These are phyloP conservation scores for Stylophora pistillata DNA, from an alignment of 64 coral and sea anemone species.

Conservation along the genomic window DNA sequence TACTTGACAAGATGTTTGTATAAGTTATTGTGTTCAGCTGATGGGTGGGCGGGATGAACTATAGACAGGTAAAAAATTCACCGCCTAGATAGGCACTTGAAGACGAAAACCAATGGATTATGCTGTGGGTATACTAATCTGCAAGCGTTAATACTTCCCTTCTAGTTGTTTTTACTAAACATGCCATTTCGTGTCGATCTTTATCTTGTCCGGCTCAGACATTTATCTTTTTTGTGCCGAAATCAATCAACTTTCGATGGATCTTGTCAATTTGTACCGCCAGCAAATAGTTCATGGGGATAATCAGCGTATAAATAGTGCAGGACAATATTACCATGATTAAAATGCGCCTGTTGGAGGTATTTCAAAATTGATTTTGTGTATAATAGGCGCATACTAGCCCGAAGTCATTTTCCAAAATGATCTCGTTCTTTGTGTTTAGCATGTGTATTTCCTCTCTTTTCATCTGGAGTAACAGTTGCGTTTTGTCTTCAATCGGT, in stretches of 20 bases:
- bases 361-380: not conserved
- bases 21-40: conserved; percentile 14
- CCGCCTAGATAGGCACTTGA: not conserved
- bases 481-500: conserved; percentile 4
- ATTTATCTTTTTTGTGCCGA: conserved; percentile 13
- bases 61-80: not conserved
- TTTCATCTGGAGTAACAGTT: not conserved
- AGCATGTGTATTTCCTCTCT: not conserved
- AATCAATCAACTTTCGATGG: not conserved
- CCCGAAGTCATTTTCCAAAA: not conserved
- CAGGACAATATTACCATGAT: not conserved
- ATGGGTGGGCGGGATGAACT: conserved; percentile 1
- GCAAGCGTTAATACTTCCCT: not conserved
- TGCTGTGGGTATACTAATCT: conserved; percentile 11
- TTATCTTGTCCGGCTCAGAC: conserved; percentile 4
- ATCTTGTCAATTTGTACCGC: not conserved
- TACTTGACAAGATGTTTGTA: conserved; percentile 44
- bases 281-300: not conserved
- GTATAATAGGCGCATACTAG: not conserved
- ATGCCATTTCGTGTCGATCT: conserved; percentile 20
- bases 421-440: not conserved
- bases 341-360: not conserved
- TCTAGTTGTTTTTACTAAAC: not conserved
- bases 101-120: not conserved
- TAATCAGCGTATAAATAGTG: not conserved